A percentile compares a stretch with the other conserved stretches of the same genome.
Evolutionary conservation across 2,113 vertebrate genomes (phyloP).

Genomic region (Scolopax mira): DNA sequence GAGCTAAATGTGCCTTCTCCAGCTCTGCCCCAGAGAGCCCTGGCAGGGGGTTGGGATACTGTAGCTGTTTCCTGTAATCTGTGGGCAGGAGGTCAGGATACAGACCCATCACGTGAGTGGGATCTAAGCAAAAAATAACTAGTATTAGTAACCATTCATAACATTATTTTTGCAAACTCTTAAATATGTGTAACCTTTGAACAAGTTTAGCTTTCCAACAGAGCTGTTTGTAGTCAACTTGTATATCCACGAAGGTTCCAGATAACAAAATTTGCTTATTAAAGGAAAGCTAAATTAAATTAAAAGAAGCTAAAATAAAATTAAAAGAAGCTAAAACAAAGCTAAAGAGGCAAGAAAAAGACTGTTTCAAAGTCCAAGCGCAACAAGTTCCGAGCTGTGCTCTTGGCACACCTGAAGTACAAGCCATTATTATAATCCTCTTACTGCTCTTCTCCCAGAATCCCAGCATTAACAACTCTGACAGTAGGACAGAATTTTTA

Average conservation of each 20-base stretch:
- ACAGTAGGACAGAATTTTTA: not conserved
- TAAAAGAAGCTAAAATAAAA: not conserved
- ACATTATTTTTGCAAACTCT: not conserved
- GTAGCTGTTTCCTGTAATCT: slow-evolving; percentile 96
- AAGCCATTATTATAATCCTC: not conserved
- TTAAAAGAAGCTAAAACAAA: not conserved
- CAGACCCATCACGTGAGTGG: slow-evolving; percentile 96
- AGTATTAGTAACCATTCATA: slow-evolving; percentile 18
- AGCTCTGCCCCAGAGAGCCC: slow-evolving; percentile 89
- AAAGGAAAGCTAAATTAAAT: no score
- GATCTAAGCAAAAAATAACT: slow-evolving; percentile 78
- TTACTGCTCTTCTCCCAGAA: not conserved
- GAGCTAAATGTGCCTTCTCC: slow-evolving; percentile 94
- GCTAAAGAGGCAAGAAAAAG: not conserved
- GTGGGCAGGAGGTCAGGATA: slow-evolving; percentile 95
- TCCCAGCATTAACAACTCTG: not conserved
- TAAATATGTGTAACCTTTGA: not conserved
- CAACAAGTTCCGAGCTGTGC: not conserved
- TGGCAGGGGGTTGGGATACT: slow-evolving; percentile 94
- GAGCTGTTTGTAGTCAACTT: not conserved
- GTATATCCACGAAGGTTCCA: not conserved
- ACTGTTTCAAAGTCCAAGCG: not conserved
- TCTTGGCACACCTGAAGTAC: not conserved
- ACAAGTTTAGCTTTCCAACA: not conserved
- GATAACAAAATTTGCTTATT: not conserved